Evolutionary conservation across 2,797 vertebrate genomes (phyloP).

Genomic region (Cryptoblepharus egeriae): DNA sequence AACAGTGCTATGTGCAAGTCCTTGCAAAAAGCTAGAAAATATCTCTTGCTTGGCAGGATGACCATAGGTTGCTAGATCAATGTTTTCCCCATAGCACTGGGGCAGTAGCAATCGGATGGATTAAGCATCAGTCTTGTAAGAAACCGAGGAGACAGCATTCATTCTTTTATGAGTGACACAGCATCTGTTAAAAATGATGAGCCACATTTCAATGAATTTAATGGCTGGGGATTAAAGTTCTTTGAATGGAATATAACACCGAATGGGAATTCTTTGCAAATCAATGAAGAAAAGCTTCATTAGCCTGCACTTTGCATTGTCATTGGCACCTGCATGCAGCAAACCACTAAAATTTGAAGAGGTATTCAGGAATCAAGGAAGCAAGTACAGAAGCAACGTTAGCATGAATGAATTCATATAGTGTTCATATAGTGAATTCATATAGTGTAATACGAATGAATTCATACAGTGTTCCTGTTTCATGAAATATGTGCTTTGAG

Average conservation of each 20-base stretch:
- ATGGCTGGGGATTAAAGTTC: conserved; percentile 6
- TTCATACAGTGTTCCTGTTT: not conserved
- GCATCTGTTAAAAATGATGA: conserved; percentile 24
- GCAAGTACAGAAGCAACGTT: not conserved
- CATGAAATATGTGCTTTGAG: not conserved
- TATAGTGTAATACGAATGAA: not conserved
- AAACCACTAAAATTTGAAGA: not conserved
- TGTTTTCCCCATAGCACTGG: conserved; percentile 39
- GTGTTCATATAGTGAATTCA: not conserved
- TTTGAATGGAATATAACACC: conserved; percentile 23
- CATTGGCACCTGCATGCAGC: not conserved
- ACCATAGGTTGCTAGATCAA: conserved; percentile 32
- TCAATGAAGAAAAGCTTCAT: not conserved
- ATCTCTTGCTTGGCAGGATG: conserved; percentile 55
- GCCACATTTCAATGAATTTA: conserved; percentile 20
- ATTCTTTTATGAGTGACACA: conserved; percentile 31
- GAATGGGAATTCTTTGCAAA: conserved; percentile 2
- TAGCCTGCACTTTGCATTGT: not conserved
- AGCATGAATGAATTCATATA: not conserved
- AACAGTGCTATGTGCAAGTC: conserved; percentile 31
- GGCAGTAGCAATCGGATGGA: conserved; percentile 34
- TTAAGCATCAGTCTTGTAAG: conserved; percentile 26
- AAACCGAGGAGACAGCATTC: conserved; percentile 18
- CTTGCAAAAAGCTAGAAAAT: conserved; percentile 53
- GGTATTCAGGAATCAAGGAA: not conserved